phyloP scores from a whole-genome alignment of 2,888 invertebrate genomes.

The Drosophila mimetica region DNA sequence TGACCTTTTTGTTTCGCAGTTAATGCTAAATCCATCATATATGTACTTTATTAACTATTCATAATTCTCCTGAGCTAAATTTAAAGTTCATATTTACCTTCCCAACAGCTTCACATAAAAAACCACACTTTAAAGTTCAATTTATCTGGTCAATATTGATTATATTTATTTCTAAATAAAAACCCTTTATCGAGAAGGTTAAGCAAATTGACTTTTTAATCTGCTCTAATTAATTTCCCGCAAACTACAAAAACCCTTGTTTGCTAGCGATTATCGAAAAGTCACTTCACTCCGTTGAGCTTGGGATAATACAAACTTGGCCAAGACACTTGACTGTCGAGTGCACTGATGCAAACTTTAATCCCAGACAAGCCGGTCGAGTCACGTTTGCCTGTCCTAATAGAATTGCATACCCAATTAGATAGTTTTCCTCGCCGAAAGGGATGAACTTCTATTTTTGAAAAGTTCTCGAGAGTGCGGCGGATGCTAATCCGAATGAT shows the following conservation, averaged over 20 bases:
- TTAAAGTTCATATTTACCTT: background rate
- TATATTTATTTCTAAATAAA: background rate
- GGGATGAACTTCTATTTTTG: constrained; percentile 4
- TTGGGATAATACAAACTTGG: constrained; percentile 18
- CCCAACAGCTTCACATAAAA: too few species aligned
- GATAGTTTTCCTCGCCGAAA: constrained; percentile 9
- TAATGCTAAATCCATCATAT: too few species aligned
- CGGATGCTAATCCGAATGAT: constrained; percentile 8
- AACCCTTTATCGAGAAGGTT: background rate
- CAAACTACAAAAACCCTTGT: constrained; percentile 8
- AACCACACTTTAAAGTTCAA: background rate
- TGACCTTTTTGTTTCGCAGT: background rate
- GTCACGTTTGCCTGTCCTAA: constrained; percentile 26
- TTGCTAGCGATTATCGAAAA: constrained; percentile 14
- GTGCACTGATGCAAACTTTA: constrained; percentile 26
- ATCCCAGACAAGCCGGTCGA: constrained; percentile 16
- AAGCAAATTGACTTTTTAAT: background rate
- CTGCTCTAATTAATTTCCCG: background rate
- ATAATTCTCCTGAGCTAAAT: background rate
- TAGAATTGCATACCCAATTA: constrained; percentile 31
- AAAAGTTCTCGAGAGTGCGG: background rate
- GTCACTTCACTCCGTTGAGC: constrained; percentile 20
- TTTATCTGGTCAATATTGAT: too few species aligned
- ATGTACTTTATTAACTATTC: background rate
- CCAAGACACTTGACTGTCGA: constrained; percentile 20